Evolutionary conservation across 2,888 invertebrate species (phyloP), one percentile per base, ranked within the genome.

Genomic region (Cremastinae sp.): DNA sequence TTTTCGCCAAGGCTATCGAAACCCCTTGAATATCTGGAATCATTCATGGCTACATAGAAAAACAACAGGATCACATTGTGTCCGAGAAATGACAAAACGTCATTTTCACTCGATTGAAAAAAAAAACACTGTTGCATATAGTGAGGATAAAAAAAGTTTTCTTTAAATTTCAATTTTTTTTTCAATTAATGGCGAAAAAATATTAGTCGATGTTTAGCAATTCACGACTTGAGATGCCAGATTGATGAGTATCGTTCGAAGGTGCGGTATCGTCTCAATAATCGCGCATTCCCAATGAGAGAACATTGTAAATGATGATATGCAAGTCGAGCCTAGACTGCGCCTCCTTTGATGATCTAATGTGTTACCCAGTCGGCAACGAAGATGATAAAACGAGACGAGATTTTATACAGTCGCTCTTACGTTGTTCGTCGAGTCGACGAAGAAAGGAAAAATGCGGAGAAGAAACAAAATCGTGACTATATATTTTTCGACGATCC

Each of bases 251-350:
- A 61, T 69, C 47, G 28, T 59, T 68, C 34, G 22, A 79, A 79
- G 84, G 84, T 83, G 84, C 85, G 85, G 84, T 80, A 58, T 38
- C 59, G 20, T 47, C 74, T 54, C 41, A 59, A 70, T 16, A 54
- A 54, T 58, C 18, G 62, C 64, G 62, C 65, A 65, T 75, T 77
- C 74, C 75, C 68, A 78, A 80, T 81, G 84, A 86, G 83, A 81
- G 85, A 83, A 77, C 41, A 78, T 75, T 69, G 68, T 74, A 77
- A 71, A 56, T 80, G 76, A 81, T 83, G n/a, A n/a, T 83, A 83
- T 83, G 80, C 84, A 80, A 75, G 58, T 49, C 53, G 64, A 61
- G 86, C 86, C 85, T 84, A 85, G 86, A 85, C 85, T 56, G 85
- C 74, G 47, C 53, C 38, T 41, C 54, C 51, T 70, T 79, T 61